phyloP scores from a whole-genome alignment of 2,797 vertebrate species.

The Enteromius fasciolatus region DNA sequence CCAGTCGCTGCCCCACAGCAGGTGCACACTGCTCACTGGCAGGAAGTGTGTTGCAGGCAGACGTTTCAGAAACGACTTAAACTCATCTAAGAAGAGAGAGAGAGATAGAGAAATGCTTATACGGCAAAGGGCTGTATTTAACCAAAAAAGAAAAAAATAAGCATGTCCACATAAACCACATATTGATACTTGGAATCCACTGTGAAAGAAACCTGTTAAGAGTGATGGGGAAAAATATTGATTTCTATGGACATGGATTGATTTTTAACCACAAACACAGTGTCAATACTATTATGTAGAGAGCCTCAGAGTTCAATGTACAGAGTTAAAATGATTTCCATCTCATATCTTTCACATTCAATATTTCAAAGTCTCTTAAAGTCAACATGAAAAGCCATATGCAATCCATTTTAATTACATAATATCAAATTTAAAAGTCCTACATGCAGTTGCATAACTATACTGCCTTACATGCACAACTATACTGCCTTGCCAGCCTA shows the following conservation, averaged over 20 bases:
- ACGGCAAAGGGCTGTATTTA: too few species aligned
- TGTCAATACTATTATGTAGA: background rate
- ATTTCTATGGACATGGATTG: background rate
- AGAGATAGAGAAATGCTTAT: background rate
- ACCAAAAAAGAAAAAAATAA: too few species aligned
- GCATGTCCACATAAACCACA: constrained; percentile 18
- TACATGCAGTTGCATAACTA: background rate
- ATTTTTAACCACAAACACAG: constrained; percentile 21
- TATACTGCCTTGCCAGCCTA: background rate
- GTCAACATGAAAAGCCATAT: background rate
- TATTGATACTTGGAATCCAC: constrained; percentile 4
- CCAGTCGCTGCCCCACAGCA: constrained; percentile 99
- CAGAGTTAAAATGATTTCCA: background rate
- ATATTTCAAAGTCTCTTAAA: background rate
- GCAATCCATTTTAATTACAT: background rate
- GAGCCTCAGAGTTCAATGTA: background rate
- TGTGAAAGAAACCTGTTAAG: background rate
- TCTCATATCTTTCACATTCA: background rate
- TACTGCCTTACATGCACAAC: too few species aligned
- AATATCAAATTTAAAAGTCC: background rate
- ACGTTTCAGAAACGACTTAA: constrained; percentile 97
- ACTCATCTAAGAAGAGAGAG: constrained; percentile 83
- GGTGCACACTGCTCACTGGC: constrained; percentile 95
- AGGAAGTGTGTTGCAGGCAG: constrained; percentile 97
- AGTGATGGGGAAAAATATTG: background rate